Evolutionary conservation across 2,797 vertebrate genomes (phyloP), one percentile per base, ranked within the genome.

Genomic region (Sylvilagus floridanus): DNA sequence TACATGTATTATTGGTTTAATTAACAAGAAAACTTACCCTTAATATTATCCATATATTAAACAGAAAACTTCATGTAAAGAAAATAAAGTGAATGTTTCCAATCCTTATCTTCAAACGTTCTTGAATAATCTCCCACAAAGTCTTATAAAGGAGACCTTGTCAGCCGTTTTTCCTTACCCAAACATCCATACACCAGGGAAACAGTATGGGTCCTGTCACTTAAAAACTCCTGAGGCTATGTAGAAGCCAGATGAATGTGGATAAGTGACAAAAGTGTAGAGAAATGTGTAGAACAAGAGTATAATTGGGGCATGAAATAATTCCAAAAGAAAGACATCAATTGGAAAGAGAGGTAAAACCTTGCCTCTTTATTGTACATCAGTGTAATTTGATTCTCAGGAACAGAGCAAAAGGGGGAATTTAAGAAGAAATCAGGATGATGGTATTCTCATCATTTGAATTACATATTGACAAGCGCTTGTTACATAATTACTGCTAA

Each of bases 401-500:
- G 22, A 65, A 16, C 11, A 52, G 16, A 62, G 30, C 2, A n/a
- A 88, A 32, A 60, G 0, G 4, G 19, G 2, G 7, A 68, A 73
- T 21, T 62, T 28, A 42, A 78, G 3, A 54, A 19, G 24, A 62
- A 89, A 82, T 66, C 37, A 77, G 16, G 14, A 52, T 21, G 50
- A 66, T 86, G 12, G 24, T 60, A 1, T n/a, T 37, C 9, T 42
- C 81, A 9, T 69, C 6, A 78, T 91, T 73, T 65, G 57, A 93
- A 84, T 54, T 68, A 21, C 63, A 0, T 57, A 68, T 8, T 73
- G 1, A 32, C n/a, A 71, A 66, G 2, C 50, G 72, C 37, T 60
- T 86, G 2, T 84, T 93, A 87, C 73, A 78, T 81, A 37, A 42
- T 89, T 11, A 68, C 77, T 96, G 8, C 30, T 73, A 72, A 93